Conservation (phyloP, 23 tunicate genomes). For the Diplosoma virens region DNA sequence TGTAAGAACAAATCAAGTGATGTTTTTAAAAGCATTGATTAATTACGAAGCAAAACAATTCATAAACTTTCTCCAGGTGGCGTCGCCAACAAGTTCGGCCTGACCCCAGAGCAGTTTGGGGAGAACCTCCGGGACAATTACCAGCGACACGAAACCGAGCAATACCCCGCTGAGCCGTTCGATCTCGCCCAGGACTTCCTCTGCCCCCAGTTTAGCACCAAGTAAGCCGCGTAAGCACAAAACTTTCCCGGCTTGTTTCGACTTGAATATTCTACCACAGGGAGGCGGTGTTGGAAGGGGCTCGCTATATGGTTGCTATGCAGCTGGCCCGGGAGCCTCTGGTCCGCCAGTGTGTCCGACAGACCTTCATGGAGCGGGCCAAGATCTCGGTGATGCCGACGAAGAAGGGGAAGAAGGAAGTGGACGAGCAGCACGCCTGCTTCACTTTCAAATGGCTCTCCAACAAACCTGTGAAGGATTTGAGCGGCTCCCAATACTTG, state of each 20-base stretch:
- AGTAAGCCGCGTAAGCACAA: slow-evolving; percentile 21
- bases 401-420: slow-evolving; percentile 87
- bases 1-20: no score
- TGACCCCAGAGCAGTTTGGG: slow-evolving; percentile 95
- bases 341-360: slow-evolving; percentile 91
- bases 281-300: slow-evolving; percentile 87
- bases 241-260: not conserved
- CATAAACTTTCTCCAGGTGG: slow-evolving; percentile 39
- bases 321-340: slow-evolving; percentile 96
- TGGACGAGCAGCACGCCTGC: slow-evolving; percentile 85
- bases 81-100: slow-evolving; percentile 94
- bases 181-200: slow-evolving; percentile 86
- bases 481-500: slow-evolving; percentile 68
- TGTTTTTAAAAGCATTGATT: no score
- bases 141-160: slow-evolving; percentile 93
- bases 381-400: slow-evolving; percentile 74
- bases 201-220: slow-evolving; percentile 80
- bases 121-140: slow-evolving; percentile 88
- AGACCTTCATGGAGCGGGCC: slow-evolving; percentile 77
- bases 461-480: slow-evolving; percentile 81
- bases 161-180: slow-evolving; percentile 78
- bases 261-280: slow-evolving; percentile 24
- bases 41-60: no score
- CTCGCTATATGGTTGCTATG: slow-evolving; percentile 95
- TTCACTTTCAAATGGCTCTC: slow-evolving; percentile 48